A percentile compares a stretch with the other conserved stretches of the same genome.
phyloP scores from a whole-genome alignment of 2,113 vertebrate genomes.

The Misgurnus anguillicaudatus region DNA sequence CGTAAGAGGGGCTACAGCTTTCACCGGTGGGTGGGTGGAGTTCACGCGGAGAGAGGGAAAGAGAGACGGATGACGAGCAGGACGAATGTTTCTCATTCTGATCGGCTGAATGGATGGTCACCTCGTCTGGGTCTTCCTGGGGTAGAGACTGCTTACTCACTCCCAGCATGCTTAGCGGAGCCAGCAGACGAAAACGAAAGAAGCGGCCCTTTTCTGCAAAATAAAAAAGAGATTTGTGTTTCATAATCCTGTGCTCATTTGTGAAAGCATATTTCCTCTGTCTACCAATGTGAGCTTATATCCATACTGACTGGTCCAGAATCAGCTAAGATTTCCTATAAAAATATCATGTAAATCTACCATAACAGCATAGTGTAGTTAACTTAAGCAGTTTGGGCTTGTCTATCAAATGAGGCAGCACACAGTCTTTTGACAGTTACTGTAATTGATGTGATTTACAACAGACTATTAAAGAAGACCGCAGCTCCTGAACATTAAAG shows the following conservation, averaged over 20 bases:
- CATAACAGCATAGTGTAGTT: no score
- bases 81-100: constrained; percentile 63
- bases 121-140: constrained; percentile 92
- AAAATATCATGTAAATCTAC: no score
- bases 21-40: constrained; percentile 89
- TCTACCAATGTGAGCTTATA: no score
- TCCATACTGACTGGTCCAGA: no score
- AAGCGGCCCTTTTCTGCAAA: constrained; percentile 79
- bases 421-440: no score
- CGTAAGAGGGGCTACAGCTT: constrained; percentile 90
- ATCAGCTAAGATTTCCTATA: no score
- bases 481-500: no score
- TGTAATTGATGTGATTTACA: no score
- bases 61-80: constrained; percentile 46
- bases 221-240: background rate
- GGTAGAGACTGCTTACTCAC: constrained; percentile 94
- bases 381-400: no score
- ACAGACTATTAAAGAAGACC: no score
- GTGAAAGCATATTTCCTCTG: no score
- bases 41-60: constrained; percentile 70
- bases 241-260: background rate
- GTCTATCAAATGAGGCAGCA: no score
- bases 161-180: constrained; percentile 81
- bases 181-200: constrained; percentile 90
- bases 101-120: constrained; percentile 88